Percentiles rank a stretch among this genome's conserved stretches.
Evolutionary conservation across 2,113 vertebrate species (phyloP).

Genomic region (Benthochromis sp.): DNA sequence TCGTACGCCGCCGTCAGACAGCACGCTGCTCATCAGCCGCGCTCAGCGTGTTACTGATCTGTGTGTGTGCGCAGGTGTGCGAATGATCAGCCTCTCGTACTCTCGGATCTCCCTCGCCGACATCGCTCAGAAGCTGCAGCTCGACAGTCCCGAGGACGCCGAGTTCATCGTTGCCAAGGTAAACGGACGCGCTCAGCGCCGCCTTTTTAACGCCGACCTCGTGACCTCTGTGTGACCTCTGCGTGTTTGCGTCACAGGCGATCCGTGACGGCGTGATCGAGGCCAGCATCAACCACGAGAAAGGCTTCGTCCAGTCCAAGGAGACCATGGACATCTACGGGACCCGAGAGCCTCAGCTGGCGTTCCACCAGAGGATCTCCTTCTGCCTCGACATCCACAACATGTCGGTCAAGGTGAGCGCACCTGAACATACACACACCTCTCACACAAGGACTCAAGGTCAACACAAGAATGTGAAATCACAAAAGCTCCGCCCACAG

Average conservation of each 20-base stretch:
- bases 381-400: constrained; percentile 99
- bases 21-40: fast-evolving
- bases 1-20: fast-evolving
- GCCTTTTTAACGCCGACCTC: neutral
- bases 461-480: neutral
- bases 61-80: constrained; percentile 75
- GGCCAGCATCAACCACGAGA: constrained; percentile 97
- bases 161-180: constrained; percentile 99
- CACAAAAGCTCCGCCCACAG: neutral
- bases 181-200: fast-evolving
- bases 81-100: constrained; percentile 98
- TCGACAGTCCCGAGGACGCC: constrained; percentile 93
- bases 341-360: constrained; percentile 93
- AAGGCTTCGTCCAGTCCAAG: constrained; percentile 95
- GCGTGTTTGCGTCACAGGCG: constrained; percentile 67
- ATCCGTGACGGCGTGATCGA: constrained; percentile 96
- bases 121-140: constrained; percentile 94
- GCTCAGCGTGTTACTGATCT: neutral
- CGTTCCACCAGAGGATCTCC: constrained; percentile 96
- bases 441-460: neutral
- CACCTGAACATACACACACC: neutral
- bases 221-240: neutral
- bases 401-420: constrained; percentile 93
- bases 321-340: constrained; percentile 97
- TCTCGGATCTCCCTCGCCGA: constrained; percentile 94